Evolutionary conservation across 2,113 vertebrate species (phyloP).

Genomic region (Trogon melanurus): DNA sequence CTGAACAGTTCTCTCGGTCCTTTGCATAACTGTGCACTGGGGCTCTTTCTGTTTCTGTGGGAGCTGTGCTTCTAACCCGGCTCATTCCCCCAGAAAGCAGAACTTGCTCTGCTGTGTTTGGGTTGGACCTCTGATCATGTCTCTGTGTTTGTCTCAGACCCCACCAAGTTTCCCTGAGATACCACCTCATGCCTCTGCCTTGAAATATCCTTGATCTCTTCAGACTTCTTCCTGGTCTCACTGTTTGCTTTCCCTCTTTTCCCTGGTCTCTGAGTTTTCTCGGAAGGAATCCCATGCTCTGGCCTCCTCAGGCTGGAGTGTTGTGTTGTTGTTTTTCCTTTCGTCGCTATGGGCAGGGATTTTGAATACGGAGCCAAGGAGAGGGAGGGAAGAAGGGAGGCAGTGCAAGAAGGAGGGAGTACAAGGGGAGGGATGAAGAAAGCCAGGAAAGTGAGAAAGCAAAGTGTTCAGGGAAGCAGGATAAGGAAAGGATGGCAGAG

Average conservation of each 20-base stretch:
- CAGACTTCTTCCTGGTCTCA: background rate
- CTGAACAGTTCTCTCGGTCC: background rate
- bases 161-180: slow-evolving; percentile 49
- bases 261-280: slow-evolving; percentile 60
- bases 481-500: background rate
- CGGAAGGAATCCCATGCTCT: slow-evolving; percentile 59
- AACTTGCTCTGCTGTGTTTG: background rate
- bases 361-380: slow-evolving; percentile 60
- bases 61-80: background rate
- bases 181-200: slow-evolving; percentile 38
- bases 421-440: slow-evolving; percentile 30
- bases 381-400: slow-evolving; percentile 46
- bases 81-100: background rate
- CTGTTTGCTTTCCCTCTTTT: slow-evolving; percentile 37
- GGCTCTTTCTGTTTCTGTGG: background rate
- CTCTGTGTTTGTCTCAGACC: slow-evolving; percentile 33
- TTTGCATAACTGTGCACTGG: background rate
- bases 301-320: slow-evolving; percentile 65
- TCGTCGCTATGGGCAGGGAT: slow-evolving; percentile 78
- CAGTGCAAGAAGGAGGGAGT: slow-evolving; percentile 39
- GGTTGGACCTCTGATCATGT: background rate
- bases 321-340: slow-evolving; percentile 78
- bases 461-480: background rate
- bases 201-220: slow-evolving; percentile 23
- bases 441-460: slow-evolving; percentile 6